These are phyloP conservation scores for Polyploca ridens DNA, from an alignment of 2,888 invertebrate species.

Conservation along the genomic window DNA sequence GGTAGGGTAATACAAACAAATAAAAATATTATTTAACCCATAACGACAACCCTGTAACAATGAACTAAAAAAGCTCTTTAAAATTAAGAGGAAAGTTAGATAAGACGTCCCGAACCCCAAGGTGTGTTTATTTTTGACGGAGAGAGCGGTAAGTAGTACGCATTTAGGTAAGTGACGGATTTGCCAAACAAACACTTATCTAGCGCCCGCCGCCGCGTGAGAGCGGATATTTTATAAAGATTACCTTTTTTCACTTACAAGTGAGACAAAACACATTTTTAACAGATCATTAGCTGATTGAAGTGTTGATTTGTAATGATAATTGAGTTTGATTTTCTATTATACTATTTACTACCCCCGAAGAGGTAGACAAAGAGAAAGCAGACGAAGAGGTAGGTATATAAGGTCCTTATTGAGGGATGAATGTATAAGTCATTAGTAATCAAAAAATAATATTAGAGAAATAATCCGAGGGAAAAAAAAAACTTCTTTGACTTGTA, in stretches of 20 bases:
- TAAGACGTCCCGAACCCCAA: constrained; percentile 21
- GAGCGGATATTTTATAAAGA: constrained; percentile 22
- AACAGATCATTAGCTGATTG: constrained; percentile 28
- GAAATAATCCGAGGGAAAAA: too few relatives aligned
- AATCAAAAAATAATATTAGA: too few relatives aligned
- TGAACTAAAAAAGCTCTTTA: too few relatives aligned
- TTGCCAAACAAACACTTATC: constrained; percentile 35
- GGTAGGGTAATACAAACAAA: too few relatives aligned
- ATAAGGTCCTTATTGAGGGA: too few relatives aligned
- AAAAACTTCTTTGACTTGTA: too few relatives aligned
- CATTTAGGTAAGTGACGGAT: constrained; percentile 26
- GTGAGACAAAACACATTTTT: constrained; percentile 41
- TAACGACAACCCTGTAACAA: too few relatives aligned
- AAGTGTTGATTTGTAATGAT: not conserved
- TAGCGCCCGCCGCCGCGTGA: constrained; percentile 19
- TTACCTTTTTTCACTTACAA: constrained; percentile 23
- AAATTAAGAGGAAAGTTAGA: not conserved
- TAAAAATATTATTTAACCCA: too few relatives aligned
- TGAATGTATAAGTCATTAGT: too few relatives aligned
- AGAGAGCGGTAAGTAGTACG: constrained; percentile 10
- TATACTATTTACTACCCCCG: too few relatives aligned
- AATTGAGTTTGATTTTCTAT: not conserved
- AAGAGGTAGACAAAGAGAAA: too few relatives aligned
- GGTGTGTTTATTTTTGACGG: constrained; percentile 16
- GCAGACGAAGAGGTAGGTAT: too few relatives aligned